Evolutionary conservation across 2,888 invertebrate species (phyloP), one percentile per base, ranked within the genome.

Genomic region (Archaeoteleia sp.): DNA sequence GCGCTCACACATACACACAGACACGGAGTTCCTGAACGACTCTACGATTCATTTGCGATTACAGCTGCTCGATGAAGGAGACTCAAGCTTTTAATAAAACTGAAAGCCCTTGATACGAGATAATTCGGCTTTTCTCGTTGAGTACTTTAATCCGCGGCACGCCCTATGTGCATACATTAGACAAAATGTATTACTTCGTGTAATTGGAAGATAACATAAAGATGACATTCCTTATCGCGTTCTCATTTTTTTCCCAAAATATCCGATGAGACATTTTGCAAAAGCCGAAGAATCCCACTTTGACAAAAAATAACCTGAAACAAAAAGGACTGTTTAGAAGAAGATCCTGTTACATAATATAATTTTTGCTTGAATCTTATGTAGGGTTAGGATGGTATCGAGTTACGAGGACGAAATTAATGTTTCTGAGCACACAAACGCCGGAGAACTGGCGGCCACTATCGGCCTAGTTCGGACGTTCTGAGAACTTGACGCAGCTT

Each of bases 401-500:
- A 49, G 63, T 65, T 65, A 57, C 57, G 27, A 57, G 45, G 32
- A 51, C 29, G 27, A 57, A 57, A 63, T 63, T 49, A 55, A 48
- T 63, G 49, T 58, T 65, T 53, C 57, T 53, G 45, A 35, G 58
- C 57, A 58, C 51, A 39, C 53, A 45, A 51, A 45, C 58, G 37
- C 65, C 63, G 57, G 57, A 65, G 57, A 46, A 40, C 15, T 34
- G 37, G 15, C n/a, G 51, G 51, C 55, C 23, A 51, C 51, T 57
- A 58, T 65, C 53, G 65, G 57, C 57, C 57, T 58, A 66, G 66
- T 58, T 66, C 58, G 58, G 66, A 54, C 53, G 53, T 58, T 58
- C 58, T 45, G 30, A 10, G 66, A 65, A 58, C 37, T 57, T 58
- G 20, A 20, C 45, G 53, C 57, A 30, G 34, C 40, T 35, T 53